Evolutionary conservation across 2,113 vertebrate genomes (phyloP).

Genomic region (Danio rerio): DNA sequence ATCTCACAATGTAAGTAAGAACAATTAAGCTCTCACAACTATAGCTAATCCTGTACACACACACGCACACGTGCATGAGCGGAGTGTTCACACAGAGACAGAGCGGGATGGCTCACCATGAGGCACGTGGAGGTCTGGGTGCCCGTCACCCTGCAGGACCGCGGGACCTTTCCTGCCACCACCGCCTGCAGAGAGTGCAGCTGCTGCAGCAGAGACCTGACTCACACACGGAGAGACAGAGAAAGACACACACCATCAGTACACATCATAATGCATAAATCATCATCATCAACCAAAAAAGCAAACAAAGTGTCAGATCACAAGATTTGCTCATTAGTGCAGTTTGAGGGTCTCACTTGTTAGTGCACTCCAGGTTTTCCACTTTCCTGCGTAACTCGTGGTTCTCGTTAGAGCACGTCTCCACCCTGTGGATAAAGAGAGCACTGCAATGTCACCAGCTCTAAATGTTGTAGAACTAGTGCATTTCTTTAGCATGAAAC

Average conservation of each 20-base stretch:
- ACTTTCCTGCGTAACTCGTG: conserved; percentile 93
- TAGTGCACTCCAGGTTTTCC: conserved; percentile 93
- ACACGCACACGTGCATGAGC: background rate
- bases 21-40: no score
- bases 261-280: background rate
- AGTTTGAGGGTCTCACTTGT: conserved; percentile 80
- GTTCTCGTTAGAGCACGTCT: conserved; percentile 96
- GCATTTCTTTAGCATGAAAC: background rate
- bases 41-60: background rate
- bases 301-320: no score
- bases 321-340: background rate
- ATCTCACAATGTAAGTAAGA: no score
- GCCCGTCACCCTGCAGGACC: conserved; percentile 87
- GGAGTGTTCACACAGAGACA: background rate
- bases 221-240: conserved; percentile 14
- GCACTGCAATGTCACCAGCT: conserved; percentile 48
- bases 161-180: conserved; percentile 91
- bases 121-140: conserved; percentile 97
- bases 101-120: conserved; percentile 81
- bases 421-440: conserved; percentile 83
- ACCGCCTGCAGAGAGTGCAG: conserved; percentile 92
- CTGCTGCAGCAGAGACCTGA: conserved; percentile 95
- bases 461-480: no score
- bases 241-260: conserved; percentile 42
- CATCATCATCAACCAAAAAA: no score